Conservation (phyloP, 2,888 invertebrate species). For the Caenorhabditis doughertyi region DNA sequence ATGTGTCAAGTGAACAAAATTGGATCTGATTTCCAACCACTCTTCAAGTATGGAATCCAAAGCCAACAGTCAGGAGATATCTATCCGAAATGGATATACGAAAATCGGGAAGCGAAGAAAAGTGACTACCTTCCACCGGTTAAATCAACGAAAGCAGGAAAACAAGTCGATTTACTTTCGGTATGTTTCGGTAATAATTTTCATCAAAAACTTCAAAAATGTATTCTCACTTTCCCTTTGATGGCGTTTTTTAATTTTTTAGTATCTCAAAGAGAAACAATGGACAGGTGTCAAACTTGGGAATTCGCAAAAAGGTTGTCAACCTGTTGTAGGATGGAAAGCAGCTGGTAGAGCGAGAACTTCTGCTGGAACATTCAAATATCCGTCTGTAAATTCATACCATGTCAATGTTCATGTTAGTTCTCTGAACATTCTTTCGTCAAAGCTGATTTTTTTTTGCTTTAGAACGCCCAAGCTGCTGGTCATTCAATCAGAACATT, state of each 20-base stretch:
- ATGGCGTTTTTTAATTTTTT: background rate
- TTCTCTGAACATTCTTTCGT: background rate
- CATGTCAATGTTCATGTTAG: background rate
- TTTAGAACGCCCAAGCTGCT: background rate
- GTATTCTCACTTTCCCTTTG: background rate
- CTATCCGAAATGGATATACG: constrained; percentile 24
- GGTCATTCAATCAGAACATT: background rate
- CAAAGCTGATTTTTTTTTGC: background rate
- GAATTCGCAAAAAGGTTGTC: constrained; percentile 10
- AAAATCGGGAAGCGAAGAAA: background rate
- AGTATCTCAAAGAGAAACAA: constrained; percentile 20
- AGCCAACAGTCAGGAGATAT: background rate
- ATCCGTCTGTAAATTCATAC: constrained; percentile 17
- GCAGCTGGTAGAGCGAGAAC: constrained; percentile 6
- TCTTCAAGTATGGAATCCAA: constrained; percentile 11
- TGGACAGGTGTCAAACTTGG: background rate
- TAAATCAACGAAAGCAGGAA: background rate
- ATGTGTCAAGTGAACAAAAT: constrained; percentile 47
- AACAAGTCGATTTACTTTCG: constrained; percentile 15
- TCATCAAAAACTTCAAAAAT: background rate
- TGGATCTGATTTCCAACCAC: constrained; percentile 14
- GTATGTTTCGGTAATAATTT: too few relatives aligned
- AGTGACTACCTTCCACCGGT: constrained; percentile 25
- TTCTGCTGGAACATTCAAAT: constrained; percentile 3
- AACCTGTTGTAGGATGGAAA: constrained; percentile 1